Base-by-base conservation (phyloP, 2,797 vertebrate genomes). In the Protonibea diacanthus region DNA sequence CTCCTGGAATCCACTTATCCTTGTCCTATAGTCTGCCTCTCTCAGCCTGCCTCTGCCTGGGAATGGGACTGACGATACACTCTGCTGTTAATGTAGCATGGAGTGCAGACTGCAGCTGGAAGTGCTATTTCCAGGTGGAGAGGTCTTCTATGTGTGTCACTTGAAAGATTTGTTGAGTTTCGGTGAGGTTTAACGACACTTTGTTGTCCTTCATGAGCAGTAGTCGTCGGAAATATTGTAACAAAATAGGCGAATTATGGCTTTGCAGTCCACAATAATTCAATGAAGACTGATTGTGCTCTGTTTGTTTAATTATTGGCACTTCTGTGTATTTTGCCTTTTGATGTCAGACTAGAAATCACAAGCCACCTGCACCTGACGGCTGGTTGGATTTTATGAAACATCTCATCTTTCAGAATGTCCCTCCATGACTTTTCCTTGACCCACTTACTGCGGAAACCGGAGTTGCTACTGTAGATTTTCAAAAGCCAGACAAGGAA, bases 1-100 rank as follows among this genome's bases (percentile, higher is more conserved):
- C 73, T 85, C 80, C 63, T 71, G 78, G 70, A 84, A 63, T 56
- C 72, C 82, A 84, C 78, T 87, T 88, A 80, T 85, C 63, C 71
- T 65, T 47, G 68, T 79, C 59, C 82, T 80, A 25, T 72, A 74
- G 84, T 81, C 80, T 78, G 76, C 62, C 71, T 80, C 71, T 67
- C 69, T 87, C 59, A 76, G 72, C 29, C 55, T 76, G 72, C 29
- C 55, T 76, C 74, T 72, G 74, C 71, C 68, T 73, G 74, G 78
- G 68, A 81, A 76, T 44, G 59, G 58, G 71, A 68, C 80, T 82
- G 85, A 82, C 75, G 84, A 70, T 74, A 74, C 72, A 84, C 71
- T 79, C 57, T 74, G 76, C 55, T 79, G 67, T 84, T 88, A 84
- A 84, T 88, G 80, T 74, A 73, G 56, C 67, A 38, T 60, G 69